Evolutionary conservation across 2,113 vertebrate species (phyloP), one percentile per base, ranked within the genome.

Genomic region (Ptilorrhoa leucosticta): DNA sequence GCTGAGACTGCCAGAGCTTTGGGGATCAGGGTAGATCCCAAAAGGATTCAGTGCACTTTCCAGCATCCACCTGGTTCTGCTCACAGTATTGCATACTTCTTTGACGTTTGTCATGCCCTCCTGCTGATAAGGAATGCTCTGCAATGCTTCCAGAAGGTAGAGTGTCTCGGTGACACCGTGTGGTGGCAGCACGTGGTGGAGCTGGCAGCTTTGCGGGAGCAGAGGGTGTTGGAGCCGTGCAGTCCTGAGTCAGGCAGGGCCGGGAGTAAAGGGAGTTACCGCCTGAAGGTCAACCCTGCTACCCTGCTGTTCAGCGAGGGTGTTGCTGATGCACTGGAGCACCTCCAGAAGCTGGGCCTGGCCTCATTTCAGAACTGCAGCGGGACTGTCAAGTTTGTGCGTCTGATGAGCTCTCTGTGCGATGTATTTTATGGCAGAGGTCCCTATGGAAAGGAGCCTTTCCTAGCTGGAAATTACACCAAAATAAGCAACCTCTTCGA

Each of bases 111-210:
- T 57, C 95, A 98, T 2, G 83, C 94, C 1, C 83, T 97, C 27
- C 84, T 64, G 73, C 82, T 97, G 81, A 42, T 98, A 45, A 96
- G 81, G 68, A 98, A 97, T 7, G 90, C 96, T 27, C 87, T 98
- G 90, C 97, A 97, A 72, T 83, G 65, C 78, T 96, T 96, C 54
- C 96, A 94, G 24, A 96, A 78, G 66, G 77, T 98, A 7, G 54
- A 88, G 31, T 96, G 94, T 28, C 57, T 81, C 1, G 9, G 73
- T 14, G 96, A 94, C 50, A 64, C 69, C 0, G 24, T 91, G 50
- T 15, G 30, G 12, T 98, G 97, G 97, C 97, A 97, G 78, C 95
- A 98, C 0, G 44, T 97, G 23, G 97, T 94, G 42, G 95, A 97
- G 16, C 95, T 97, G 66, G 97, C 81, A 0, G 66, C 61, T 23